A percentile compares a stretch with the other conserved stretches of the same genome.
Evolutionary conservation across 2,113 vertebrate species (phyloP).

Genomic region (Scomber colias): DNA sequence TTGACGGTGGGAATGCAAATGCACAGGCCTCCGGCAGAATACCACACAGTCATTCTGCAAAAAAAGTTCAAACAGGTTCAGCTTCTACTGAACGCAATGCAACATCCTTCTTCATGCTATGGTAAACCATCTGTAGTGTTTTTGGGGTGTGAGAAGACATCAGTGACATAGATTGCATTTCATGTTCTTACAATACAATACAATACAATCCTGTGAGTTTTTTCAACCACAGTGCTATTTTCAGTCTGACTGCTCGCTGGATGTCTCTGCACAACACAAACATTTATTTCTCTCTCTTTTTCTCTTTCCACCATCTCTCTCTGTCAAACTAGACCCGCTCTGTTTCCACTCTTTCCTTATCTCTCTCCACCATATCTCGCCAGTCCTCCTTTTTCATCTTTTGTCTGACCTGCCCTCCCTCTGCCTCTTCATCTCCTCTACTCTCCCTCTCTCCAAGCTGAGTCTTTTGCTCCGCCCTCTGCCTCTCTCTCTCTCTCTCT

Average conservation of each 20-base stretch:
- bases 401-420: constrained; percentile 19
- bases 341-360: constrained; percentile 31
- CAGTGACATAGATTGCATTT: background rate
- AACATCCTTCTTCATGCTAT: no score
- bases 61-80: no score
- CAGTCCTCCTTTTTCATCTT: constrained; percentile 27
- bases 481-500: constrained; percentile 23
- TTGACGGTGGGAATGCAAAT: no score
- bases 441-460: constrained; percentile 3
- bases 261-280: background rate
- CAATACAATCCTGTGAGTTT: background rate
- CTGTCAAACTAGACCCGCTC: constrained; percentile 26
- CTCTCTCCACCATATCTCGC: background rate
- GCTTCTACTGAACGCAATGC: background rate
- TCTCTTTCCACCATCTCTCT: background rate
- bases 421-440: background rate
- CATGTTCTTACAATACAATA: background rate
- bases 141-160: no score
- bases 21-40: no score
- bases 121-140: background rate
- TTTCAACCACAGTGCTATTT: background rate
- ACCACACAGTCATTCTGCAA: no score
- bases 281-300: constrained; percentile 1
- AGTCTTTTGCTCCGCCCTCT: no score
- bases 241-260: background rate